Evolutionary conservation across 2,113 vertebrate genomes (phyloP).

Genomic region (Petaurus breviceps): DNA sequence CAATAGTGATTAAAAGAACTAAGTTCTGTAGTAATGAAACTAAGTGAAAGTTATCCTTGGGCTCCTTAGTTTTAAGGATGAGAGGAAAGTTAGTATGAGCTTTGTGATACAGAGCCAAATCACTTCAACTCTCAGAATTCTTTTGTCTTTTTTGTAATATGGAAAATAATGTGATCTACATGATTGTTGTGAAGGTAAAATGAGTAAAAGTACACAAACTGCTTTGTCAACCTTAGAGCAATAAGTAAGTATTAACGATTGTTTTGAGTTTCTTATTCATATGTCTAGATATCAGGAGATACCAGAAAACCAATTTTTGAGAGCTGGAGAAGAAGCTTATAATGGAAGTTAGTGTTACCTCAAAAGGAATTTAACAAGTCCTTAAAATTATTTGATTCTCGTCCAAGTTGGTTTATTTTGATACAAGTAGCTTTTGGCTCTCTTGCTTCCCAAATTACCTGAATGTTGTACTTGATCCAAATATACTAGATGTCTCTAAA

Average conservation of each 20-base stretch:
- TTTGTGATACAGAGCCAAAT: too few species aligned
- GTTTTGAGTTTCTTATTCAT: constrained; percentile 41
- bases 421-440: constrained; percentile 19
- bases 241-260: neutral
- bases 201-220: neutral
- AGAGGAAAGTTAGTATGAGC: too few species aligned
- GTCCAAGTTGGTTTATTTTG: constrained; percentile 54
- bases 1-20: constrained; percentile 21
- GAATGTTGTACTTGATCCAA: constrained; percentile 47
- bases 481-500: constrained; percentile 4
- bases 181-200: neutral
- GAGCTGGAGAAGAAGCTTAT: constrained; percentile 24
- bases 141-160: neutral
- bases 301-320: constrained; percentile 28
- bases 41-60: constrained; percentile 10
- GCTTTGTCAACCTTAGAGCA: neutral
- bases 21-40: constrained; percentile 17
- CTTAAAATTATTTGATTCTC: constrained; percentile 64
- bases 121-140: too few species aligned
- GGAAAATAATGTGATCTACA: neutral
- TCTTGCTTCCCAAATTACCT: constrained; percentile 14
- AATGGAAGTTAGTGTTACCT: constrained; percentile 47
- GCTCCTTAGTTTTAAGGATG: neutral
- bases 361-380: constrained; percentile 55
- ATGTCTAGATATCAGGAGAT: constrained; percentile 51